Evolutionary conservation across 2,797 vertebrate species (phyloP).

Genomic region (Oreochromis mossambicus): DNA sequence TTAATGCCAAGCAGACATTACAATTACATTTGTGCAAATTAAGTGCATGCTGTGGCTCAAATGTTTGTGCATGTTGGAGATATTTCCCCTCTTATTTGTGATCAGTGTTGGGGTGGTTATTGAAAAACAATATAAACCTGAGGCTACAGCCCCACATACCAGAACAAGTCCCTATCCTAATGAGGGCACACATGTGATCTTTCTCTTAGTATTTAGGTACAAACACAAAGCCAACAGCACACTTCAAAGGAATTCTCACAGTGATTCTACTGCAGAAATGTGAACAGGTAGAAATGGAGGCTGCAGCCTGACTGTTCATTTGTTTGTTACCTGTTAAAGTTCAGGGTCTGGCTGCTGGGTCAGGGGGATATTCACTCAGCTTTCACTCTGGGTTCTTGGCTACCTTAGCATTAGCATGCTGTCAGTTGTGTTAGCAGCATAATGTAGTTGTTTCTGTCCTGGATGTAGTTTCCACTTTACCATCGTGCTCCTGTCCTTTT

Average conservation of each 20-base stretch:
- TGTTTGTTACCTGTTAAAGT: background rate
- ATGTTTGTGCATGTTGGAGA: background rate
- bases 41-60: background rate
- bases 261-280: background rate
- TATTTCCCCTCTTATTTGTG: background rate
- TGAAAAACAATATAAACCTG: background rate
- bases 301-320: background rate
- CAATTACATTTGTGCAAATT: background rate
- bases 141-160: background rate
- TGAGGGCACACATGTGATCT: background rate
- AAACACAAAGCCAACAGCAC: background rate
- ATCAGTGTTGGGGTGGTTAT: background rate
- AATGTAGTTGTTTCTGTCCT: background rate
- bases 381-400: background rate
- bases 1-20: background rate
- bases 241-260: background rate
- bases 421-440: background rate
- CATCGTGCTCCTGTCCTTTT: background rate
- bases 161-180: background rate
- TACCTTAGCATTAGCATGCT: background rate
- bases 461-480: background rate
- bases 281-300: background rate
- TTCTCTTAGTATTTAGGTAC: background rate
- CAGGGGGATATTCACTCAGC: background rate
- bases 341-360: background rate